These are phyloP conservation scores for Proisotoma minuta DNA, from an alignment of 2,888 invertebrate species.

Conservation along the genomic window DNA sequence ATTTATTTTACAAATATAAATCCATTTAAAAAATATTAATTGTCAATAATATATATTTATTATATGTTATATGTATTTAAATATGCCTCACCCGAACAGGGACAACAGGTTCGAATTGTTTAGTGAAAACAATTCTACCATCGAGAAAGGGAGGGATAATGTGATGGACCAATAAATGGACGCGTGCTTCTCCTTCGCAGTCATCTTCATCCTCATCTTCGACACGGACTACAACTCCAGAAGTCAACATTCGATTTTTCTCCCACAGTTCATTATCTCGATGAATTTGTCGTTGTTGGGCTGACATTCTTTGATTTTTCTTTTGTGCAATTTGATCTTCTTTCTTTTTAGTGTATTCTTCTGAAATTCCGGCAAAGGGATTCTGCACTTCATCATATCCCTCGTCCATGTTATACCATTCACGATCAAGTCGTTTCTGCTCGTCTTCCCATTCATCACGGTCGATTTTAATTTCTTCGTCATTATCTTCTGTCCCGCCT, in stretches of 20 bases:
- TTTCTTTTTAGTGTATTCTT: constrained; percentile 87
- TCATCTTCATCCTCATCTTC: constrained; percentile 89
- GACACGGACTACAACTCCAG: constrained; percentile 84
- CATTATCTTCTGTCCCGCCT: constrained; percentile 53
- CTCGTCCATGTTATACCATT: constrained; percentile 96
- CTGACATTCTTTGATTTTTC: constrained; percentile 86
- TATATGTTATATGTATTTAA: constrained; percentile 16
- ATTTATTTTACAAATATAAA: too few species aligned
- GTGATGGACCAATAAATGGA: constrained; percentile 94
- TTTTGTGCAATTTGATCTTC: constrained; percentile 87
- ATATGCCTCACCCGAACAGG: constrained; percentile 66
- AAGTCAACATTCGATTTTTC: constrained; percentile 92
- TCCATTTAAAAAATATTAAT: too few species aligned
- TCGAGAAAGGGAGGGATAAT: constrained; percentile 98
- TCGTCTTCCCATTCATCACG: constrained; percentile 84
- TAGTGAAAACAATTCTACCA: constrained; percentile 97
- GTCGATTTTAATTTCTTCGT: constrained; percentile 67
- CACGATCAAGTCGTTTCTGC: constrained; percentile 82
- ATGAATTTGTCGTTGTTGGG: constrained; percentile 84
- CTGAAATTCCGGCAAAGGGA: constrained; percentile 82
- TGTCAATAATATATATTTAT: constrained; percentile 17
- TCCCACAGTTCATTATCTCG: constrained; percentile 98
- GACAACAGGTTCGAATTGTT: constrained; percentile 97
- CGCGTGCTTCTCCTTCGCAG: constrained; percentile 89
- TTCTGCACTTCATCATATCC: constrained; percentile 87